phyloP scores from a whole-genome alignment of 92 coral and sea anemone species.

The Phenganax stokvisi region DNA sequence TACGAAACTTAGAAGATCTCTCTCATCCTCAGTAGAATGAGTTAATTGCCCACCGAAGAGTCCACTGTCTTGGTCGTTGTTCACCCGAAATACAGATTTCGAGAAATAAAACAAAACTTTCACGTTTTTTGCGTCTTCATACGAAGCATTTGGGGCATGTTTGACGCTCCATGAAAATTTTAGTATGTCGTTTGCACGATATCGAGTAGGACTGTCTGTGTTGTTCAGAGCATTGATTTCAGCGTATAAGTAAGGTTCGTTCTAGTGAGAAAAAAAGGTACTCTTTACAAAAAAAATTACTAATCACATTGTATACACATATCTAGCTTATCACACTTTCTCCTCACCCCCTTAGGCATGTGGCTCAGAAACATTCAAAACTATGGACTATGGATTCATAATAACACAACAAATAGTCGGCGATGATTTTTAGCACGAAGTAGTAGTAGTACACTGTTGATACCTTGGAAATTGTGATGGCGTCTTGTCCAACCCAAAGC shows the following conservation, averaged over 20 bases:
- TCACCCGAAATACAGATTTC: not conserved
- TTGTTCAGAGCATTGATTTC: constrained; percentile 56
- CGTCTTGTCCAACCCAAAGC: constrained; percentile 96
- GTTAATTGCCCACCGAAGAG: not conserved
- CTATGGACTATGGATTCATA: too few species aligned
- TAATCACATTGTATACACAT: not conserved
- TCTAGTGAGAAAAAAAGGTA: constrained; percentile 15
- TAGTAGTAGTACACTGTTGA: not conserved
- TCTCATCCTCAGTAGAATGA: not conserved
- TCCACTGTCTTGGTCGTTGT: not conserved
- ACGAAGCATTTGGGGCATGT: constrained; percentile 74
- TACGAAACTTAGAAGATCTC: constrained; percentile 28
- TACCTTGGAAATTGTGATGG: constrained; percentile 71
- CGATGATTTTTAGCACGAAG: too few species aligned
- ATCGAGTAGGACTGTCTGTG: constrained; percentile 55
- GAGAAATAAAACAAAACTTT: constrained; percentile 35
- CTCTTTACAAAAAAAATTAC: not conserved
- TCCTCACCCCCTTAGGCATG: not conserved
- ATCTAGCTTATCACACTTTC: not conserved
- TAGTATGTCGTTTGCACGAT: constrained; percentile 61
- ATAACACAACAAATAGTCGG: too few species aligned
- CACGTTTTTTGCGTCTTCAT: constrained; percentile 59
- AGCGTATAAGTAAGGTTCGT: constrained; percentile 62
- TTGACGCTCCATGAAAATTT: constrained; percentile 51
- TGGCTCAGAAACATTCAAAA: not conserved